Base-by-base conservation (phyloP, 2,113 vertebrate species). In the human (Homo sapiens) region DNA sequence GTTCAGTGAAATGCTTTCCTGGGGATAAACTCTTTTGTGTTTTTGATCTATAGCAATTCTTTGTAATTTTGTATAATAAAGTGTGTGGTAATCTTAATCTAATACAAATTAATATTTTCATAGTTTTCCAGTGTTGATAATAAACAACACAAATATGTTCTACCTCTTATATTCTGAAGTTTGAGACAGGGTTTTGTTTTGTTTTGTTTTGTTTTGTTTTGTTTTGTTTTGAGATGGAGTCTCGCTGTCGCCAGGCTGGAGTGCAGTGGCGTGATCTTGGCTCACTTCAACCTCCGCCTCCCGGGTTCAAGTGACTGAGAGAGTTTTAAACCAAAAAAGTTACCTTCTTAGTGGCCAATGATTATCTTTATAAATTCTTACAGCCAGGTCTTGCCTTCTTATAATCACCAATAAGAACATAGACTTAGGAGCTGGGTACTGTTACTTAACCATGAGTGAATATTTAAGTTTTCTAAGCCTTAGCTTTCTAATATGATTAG, bases 41-140 rank as follows among this genome's bases (percentile, higher is more conserved):
- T 97, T 94, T 90, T 93, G 78, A 97, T 92, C 59, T 93, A 97
- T 38, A 97, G 35, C 68, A 97, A 97, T 95, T 48, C 6, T 89
- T 80, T 66, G 59, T 35, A 73, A 83, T 97, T 68, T 96, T 70
- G 86, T 89, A 83, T 86, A 75, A 94, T 52, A 40, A 27, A 76
- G 40, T 85, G 89, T 81, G 38, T 83, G 13, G 14, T 32, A 89
- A 66, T 73, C 14, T 76, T 32, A 89, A 66, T 73, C 14, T 76
- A 85, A 96, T 92, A 57, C 7, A 91, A 92, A 89, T 55, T 95
- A 89, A 59, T 94, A 96, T 97, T 89, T 97, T 93, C 91, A 84
- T 73, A 78, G 16, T 78, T 83, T 93, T 61, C 11, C 14, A 84
- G n/a, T 88, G 22, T 89, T 95, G 79, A 95, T 90, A 30, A 95